Base-by-base conservation (phyloP, 2,888 invertebrate species). In the Caenorhabditis auriculariae region DNA sequence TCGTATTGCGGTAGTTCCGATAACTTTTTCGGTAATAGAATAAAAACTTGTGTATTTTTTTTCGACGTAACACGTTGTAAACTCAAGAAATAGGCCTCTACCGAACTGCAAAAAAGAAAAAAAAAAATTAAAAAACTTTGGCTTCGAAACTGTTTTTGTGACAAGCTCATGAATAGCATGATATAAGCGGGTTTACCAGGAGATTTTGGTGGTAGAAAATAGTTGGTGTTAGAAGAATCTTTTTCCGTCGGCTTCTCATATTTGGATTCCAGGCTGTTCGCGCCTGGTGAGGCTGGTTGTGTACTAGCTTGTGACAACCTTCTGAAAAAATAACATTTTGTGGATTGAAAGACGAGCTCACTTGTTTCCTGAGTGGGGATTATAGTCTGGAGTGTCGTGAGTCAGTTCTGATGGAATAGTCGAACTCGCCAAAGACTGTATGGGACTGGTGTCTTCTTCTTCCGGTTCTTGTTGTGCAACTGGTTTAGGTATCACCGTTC, bases 271-370 rank as follows among this genome's bases (percentile, higher is more conserved):
- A 6, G 4, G 7, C n/a, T 42, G 3, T 3, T 6, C 2, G 53
- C 47, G 12, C 32, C 42, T 12, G 58, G 62, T 3, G 60, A 52
- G 5, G 26, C 56, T 0, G 62, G 62, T 23, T 58, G 54, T 3
- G 62, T 62, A 17, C 62, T 62, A 1, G 58, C 49, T 52, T 62
- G 62, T 0, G 62, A 62, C 9, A 62, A n/a, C n/a, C n/a, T 62
- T 51, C 62, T 62, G 52, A 41, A 58, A 56, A 61, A 50, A 54
- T 49, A 55, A 44, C 23, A 23, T 49, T 55, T 48, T 29, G 45
- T 54, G 43, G 7, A 41, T 27, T 12, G 4, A 5, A 26, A 5
- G 35, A 12, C n/a, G 21, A 7, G 12, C 61, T 51, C 19, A 61
- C 61, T 57, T 54, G 9, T 39, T 42, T 6, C 45, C 61, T 0